These are phyloP conservation scores for Perizoma affinitatum DNA, from an alignment of 2,888 invertebrate genomes.

Conservation along the genomic window DNA sequence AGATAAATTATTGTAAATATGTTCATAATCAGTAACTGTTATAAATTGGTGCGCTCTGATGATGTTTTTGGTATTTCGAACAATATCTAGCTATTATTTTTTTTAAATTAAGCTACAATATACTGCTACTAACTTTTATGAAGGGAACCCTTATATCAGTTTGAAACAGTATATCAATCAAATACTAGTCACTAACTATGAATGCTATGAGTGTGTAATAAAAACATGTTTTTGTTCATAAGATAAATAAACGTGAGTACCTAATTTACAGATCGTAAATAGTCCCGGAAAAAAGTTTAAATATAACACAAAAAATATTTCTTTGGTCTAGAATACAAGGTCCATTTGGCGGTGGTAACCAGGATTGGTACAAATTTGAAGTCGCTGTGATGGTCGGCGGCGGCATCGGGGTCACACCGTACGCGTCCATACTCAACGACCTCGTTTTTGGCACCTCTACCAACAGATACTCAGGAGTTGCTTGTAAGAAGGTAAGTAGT, in stretches of 20 bases:
- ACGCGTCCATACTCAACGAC: conserved; percentile 98
- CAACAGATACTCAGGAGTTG: conserved; percentile 97
- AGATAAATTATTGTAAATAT: conserved; percentile 27
- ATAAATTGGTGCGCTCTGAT: neutral
- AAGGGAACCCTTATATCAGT: too few species aligned
- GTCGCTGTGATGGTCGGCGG: conserved; percentile 99
- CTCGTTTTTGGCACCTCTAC: conserved; percentile 98
- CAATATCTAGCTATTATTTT: neutral
- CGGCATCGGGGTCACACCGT: conserved; percentile 98
- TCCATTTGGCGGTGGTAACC: conserved; percentile 98
- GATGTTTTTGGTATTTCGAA: neutral
- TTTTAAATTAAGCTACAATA: neutral
- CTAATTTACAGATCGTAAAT: too few species aligned
- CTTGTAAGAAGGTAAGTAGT: conserved; percentile 93
- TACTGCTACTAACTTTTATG: too few species aligned
- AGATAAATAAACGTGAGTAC: too few species aligned
- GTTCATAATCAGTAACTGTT: conserved; percentile 24
- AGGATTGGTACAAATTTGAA: conserved; percentile 99
- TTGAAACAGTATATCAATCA: too few species aligned
- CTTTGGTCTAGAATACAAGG: conserved; percentile 89
- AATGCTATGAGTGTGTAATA: too few species aligned
- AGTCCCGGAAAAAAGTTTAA: too few species aligned
- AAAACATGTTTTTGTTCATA: too few species aligned
- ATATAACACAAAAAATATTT: neutral
- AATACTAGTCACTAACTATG: too few species aligned